These are phyloP conservation scores for Novumbra hubbsi DNA, from an alignment of 2,797 vertebrate species.

Conservation along the genomic window DNA sequence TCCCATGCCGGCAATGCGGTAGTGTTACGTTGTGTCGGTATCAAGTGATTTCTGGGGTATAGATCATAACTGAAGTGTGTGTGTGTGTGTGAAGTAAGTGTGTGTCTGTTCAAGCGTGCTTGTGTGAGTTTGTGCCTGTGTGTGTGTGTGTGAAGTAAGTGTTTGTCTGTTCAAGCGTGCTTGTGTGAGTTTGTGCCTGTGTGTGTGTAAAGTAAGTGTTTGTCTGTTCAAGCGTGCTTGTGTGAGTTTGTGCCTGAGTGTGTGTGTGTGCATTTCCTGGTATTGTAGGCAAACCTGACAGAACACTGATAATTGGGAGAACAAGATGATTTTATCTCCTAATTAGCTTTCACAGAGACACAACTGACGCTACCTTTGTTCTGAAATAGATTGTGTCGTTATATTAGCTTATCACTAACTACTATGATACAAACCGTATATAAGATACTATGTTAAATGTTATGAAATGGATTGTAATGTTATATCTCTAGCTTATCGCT, in stretches of 20 bases:
- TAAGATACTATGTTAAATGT: conserved; percentile 34
- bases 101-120: neutral
- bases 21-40: conserved; percentile 26
- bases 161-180: neutral
- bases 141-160: too few species aligned
- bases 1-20: conserved; percentile 25
- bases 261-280: conserved; percentile 37
- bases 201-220: neutral
- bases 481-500: conserved; percentile 67
- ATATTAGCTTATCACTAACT: conserved; percentile 69
- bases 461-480: conserved; percentile 60
- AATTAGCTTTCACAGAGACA: conserved; percentile 69
- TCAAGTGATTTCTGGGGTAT: conserved; percentile 63
- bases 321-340: conserved; percentile 72
- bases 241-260: neutral
- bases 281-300: conserved; percentile 54
- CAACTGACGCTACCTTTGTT: conserved; percentile 52
- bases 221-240: neutral
- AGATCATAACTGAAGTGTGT: conserved; percentile 55
- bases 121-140: neutral
- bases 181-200: neutral
- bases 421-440: conserved; percentile 32
- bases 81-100: neutral
- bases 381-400: conserved; percentile 64
- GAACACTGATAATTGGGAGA: conserved; percentile 61